Base-by-base conservation (phyloP, 2,888 invertebrate genomes). In the Agrilus cyanescens region DNA sequence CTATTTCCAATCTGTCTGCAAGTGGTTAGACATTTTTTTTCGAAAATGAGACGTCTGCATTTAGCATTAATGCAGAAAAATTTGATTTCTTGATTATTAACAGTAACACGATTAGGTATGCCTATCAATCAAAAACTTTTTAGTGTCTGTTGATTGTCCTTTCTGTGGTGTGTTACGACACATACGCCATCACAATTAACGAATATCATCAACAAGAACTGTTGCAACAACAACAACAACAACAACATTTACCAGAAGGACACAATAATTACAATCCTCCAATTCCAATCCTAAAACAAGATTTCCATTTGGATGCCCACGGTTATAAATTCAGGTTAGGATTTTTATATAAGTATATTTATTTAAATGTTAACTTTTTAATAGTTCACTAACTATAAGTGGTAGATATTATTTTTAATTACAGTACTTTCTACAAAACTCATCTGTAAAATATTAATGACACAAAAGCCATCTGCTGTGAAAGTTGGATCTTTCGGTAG, bases 311-410 rank as follows among this genome's bases (percentile, higher is more conserved):
- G 38, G 62, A 73, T 58, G 63, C 65, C 36, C 76, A 78, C 50
- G 78, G 78, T 38, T 79, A 77, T 57, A 68, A 76, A 62, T 80
- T 70, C 61, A 80, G 76, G 75, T 77, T 58, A 42, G 44, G 12
- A 8, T 36, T 36, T 2, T 36, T 18, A 16, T 16, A 10, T 34
- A 10, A 34, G 7, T 34, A 31, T 10, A 12, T 10, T 8, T 31
- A 31, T 12, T 31, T 7, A 34, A 34, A 34, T 7, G 13, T 34
- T 34, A 34, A 34, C 10, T 31, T 31, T 31, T 31, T 12, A 10
- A 10, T 31, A 31, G 12, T 31, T 31, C 12, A 36, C n/a, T 14
- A 30, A n/a, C 29, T 2, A 18, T 36, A 30, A 36, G 8, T 31
- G 10, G 8, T 31, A 8, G 8, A 10, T 31, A 12, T 12, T 10